phyloP scores from a whole-genome alignment of 64 coral and sea anemone species.

The Dendrophyllia cribrosa region DNA sequence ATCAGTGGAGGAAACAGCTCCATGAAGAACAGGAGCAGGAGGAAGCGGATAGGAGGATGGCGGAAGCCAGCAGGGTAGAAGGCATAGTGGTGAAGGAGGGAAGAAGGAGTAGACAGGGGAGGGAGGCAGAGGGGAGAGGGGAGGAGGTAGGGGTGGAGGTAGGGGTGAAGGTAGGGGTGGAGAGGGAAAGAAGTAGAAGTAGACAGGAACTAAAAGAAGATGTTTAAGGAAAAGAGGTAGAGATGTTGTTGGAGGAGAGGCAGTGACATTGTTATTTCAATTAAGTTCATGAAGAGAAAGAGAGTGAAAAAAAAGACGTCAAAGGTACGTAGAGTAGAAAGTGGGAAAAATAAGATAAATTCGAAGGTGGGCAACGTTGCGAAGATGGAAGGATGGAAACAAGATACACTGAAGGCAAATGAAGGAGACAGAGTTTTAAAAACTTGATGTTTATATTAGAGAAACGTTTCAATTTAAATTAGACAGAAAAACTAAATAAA shows the following conservation, averaged over 20 bases:
- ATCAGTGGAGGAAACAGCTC: constrained; percentile 91
- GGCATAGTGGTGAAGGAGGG: constrained; percentile 49
- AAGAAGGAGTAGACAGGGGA: constrained; percentile 45
- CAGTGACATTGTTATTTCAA: too few relatives aligned
- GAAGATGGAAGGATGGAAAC: too few relatives aligned
- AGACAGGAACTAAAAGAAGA: not conserved
- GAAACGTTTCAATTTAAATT: too few relatives aligned
- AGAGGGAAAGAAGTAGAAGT: not conserved
- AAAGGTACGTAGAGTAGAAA: not conserved
- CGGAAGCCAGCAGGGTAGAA: constrained; percentile 29
- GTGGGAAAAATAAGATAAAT: not conserved
- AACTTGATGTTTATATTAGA: too few relatives aligned
- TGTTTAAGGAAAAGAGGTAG: not conserved
- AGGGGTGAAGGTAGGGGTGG: not conserved
- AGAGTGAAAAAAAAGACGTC: not conserved
- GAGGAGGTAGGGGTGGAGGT: not conserved
- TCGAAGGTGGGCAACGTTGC: too few relatives aligned
- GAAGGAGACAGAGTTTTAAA: too few relatives aligned
- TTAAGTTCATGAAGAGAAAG: too few relatives aligned
- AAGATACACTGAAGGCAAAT: too few relatives aligned
- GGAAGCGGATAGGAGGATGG: constrained; percentile 44
- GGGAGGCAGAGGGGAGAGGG: not conserved
- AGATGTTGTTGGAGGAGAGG: too few relatives aligned
- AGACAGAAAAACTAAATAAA: too few relatives aligned
- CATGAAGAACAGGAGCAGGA: constrained; percentile 77